phyloP scores from a whole-genome alignment of 2,113 vertebrate genomes.

The Periophthalmodon schlosseri region DNA sequence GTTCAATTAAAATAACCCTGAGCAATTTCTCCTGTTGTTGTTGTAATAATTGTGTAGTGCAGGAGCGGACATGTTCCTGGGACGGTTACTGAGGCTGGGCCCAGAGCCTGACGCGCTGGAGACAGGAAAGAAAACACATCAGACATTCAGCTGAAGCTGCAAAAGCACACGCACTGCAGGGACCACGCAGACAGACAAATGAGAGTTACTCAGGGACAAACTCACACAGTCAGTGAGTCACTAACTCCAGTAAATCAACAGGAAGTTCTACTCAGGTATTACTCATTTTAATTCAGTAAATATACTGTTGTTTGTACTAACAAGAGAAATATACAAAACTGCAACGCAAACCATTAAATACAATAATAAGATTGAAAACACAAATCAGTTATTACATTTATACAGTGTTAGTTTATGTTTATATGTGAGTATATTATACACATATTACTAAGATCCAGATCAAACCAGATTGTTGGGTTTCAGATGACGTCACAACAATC shows the following conservation, averaged over 20 bases:
- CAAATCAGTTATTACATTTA: not conserved
- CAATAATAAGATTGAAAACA: not conserved
- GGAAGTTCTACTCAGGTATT: too few relatives aligned
- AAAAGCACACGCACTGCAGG: slow-evolving; percentile 3
- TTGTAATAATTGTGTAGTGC: slow-evolving; percentile 75
- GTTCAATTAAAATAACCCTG: slow-evolving; percentile 52
- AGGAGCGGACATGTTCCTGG: slow-evolving; percentile 75
- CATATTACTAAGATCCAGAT: not conserved
- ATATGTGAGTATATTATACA: not conserved
- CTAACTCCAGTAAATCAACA: not conserved
- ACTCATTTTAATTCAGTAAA: not conserved
- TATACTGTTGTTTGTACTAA: not conserved
- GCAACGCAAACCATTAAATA: not conserved
- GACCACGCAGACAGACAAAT: not conserved
- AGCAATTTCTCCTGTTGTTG: slow-evolving; percentile 69
- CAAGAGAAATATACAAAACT: not conserved
- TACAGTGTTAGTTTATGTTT: not conserved
- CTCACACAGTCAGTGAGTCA: not conserved
- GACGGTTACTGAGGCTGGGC: slow-evolving; percentile 60
- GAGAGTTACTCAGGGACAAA: not conserved
- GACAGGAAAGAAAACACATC: slow-evolving; percentile 60
- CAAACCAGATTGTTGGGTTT: not conserved
- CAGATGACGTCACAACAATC: too few relatives aligned
- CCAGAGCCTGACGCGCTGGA: slow-evolving; percentile 59
- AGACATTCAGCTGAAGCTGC: slow-evolving; percentile 23